Evolutionary conservation across 2,888 invertebrate genomes (phyloP).

Genomic region (Erynnis tages): DNA sequence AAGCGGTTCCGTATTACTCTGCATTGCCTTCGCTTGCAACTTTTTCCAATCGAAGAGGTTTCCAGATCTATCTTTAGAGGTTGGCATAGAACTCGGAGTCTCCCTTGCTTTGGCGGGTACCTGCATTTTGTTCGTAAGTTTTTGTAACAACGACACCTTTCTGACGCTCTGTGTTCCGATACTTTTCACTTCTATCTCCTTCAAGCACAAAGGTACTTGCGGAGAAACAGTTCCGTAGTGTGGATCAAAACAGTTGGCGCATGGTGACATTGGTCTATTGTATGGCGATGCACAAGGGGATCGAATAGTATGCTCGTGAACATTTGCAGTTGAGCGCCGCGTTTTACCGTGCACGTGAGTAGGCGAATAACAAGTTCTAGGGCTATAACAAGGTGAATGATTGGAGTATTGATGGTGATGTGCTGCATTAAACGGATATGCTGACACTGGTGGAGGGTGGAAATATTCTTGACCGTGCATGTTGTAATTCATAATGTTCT

Average conservation of each 20-base stretch:
- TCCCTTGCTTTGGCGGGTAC: constrained; percentile 31
- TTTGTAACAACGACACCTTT: constrained; percentile 57
- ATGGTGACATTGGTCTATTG: constrained; percentile 13
- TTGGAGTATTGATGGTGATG: constrained; percentile 15
- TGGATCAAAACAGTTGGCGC: constrained; percentile 30
- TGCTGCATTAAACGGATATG: background rate
- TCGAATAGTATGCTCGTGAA: constrained; percentile 29
- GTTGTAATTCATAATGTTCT: constrained; percentile 57
- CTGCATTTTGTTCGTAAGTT: constrained; percentile 52
- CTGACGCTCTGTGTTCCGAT: constrained; percentile 67
- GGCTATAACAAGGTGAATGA: constrained; percentile 34
- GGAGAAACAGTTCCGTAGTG: constrained; percentile 39
- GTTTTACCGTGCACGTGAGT: constrained; percentile 14
- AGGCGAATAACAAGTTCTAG: constrained; percentile 28
- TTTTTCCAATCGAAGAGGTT: constrained; percentile 51
- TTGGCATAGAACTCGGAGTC: constrained; percentile 6
- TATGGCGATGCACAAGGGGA: constrained; percentile 25
- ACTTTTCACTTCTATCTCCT: constrained; percentile 71
- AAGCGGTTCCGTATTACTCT: constrained; percentile 41
- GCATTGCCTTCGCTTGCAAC: constrained; percentile 47
- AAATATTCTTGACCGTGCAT: constrained; percentile 59
- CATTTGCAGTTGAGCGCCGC: constrained; percentile 14
- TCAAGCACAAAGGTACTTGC: constrained; percentile 62
- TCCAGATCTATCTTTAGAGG: background rate
- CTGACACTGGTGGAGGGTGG: constrained; percentile 43